Conservation (phyloP, 1,140 invertebrate species). For the Apis cerana region DNA sequence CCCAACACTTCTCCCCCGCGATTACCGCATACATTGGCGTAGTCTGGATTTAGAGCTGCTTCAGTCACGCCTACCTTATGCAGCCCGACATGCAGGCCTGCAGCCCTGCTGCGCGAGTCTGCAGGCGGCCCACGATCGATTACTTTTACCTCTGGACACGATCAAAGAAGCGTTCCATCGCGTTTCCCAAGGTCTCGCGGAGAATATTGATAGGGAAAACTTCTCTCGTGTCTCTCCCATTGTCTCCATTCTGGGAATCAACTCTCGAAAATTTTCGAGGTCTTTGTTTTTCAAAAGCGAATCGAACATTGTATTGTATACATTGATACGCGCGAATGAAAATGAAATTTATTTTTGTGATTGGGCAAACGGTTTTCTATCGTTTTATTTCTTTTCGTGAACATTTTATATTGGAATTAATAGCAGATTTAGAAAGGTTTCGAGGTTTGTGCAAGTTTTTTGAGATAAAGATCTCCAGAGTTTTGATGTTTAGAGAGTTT, state of each 20-base stretch:
- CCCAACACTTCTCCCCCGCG: background rate
- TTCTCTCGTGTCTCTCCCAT: background rate
- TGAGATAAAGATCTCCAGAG: no score
- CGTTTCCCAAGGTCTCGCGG: constrained; percentile 51
- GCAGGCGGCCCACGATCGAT: constrained; percentile 62
- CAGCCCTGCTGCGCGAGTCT: constrained; percentile 62
- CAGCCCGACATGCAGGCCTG: constrained; percentile 57
- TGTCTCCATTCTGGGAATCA: background rate
- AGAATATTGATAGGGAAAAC: constrained; percentile 44
- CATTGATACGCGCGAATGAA: background rate
- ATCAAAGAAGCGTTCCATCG: constrained; percentile 53
- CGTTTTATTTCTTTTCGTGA: no score
- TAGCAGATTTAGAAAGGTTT: no score
- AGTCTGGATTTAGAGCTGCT: constrained; percentile 35
- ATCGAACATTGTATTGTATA: no score
- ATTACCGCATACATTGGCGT: constrained; percentile 53
- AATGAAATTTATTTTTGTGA: no score
- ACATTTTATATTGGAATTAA: no score
- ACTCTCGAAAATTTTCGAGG: background rate
- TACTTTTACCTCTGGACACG: constrained; percentile 64
- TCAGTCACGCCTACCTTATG: constrained; percentile 62
- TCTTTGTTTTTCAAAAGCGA: background rate
- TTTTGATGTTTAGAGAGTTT: no score
- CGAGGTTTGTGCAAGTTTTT: no score
- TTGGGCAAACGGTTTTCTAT: no score